Evolutionary conservation across 2,888 invertebrate species (phyloP).

Genomic region (Orchestes rusci): DNA sequence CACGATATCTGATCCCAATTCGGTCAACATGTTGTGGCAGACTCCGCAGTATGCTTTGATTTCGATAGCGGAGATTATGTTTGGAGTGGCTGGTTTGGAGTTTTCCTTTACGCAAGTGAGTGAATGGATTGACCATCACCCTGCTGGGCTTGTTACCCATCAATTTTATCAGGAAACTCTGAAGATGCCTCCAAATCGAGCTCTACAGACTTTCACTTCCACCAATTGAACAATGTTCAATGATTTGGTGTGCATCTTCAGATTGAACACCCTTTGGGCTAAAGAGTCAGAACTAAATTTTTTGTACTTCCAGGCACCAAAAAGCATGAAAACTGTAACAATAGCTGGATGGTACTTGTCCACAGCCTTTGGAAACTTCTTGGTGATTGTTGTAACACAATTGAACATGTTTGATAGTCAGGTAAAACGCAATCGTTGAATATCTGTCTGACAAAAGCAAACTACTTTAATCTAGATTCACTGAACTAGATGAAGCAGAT

Average conservation of each 20-base stretch:
- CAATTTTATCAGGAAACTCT: too few relatives aligned
- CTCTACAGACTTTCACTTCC: too few relatives aligned
- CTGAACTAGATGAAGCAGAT: too few relatives aligned
- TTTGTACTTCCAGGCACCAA: slow-evolving; percentile 64
- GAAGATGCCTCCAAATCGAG: too few relatives aligned
- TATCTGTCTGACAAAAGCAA: too few relatives aligned
- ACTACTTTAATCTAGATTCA: too few relatives aligned
- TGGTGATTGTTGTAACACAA: slow-evolving; percentile 69
- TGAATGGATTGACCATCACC: neutral
- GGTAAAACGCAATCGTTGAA: slow-evolving; percentile 46
- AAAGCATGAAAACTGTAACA: slow-evolving; percentile 75
- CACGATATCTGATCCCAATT: slow-evolving; percentile 57
- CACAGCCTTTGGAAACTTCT: slow-evolving; percentile 71
- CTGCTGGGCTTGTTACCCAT: too few relatives aligned
- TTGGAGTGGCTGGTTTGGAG: slow-evolving; percentile 74
- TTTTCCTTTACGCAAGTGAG: slow-evolving; percentile 75
- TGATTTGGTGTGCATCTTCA: too few relatives aligned
- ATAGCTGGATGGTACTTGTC: slow-evolving; percentile 81
- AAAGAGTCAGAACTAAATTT: too few relatives aligned
- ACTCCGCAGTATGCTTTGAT: slow-evolving; percentile 75
- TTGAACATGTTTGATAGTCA: slow-evolving; percentile 56
- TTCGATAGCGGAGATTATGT: slow-evolving; percentile 74
- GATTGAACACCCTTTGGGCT: too few relatives aligned
- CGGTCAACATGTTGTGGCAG: slow-evolving; percentile 63
- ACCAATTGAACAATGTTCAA: too few relatives aligned